Evolutionary conservation across 2,888 invertebrate species (phyloP), one percentile per base, ranked within the genome.

Genomic region (Melinopterus prodromus): DNA sequence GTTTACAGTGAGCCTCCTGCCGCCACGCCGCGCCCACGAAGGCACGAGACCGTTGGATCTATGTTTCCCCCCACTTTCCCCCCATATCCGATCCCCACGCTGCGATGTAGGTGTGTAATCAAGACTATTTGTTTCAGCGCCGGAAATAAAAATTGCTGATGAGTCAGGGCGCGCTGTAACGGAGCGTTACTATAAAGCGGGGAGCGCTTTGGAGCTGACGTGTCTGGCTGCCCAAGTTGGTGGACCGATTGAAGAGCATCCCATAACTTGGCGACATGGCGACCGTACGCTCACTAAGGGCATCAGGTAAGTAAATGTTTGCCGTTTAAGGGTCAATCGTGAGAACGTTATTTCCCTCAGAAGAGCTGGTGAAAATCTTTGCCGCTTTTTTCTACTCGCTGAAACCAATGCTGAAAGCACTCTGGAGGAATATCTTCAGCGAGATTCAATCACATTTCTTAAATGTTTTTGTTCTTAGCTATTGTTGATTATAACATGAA

Each of bases 141-240:
- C 92, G n/a, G 90, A 90, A 84, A 89, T 92, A 83, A 89, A 89
- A 84, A 92, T 93, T 86, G 90, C 91, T 83, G 92, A 92, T 86
- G 92, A 92, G 87, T 91, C 92, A 78, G 91, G 91, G 77, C 90
- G 92, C 83, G 90, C 90, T 83, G 91, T 92, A 84, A 90, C 91
- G 76, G 91, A 92, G 86, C 88, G 92, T 80, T 92, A 93, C 88
- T 91, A 92, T 86, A 92, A 92, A 86, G 91, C 91, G 36, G 92
- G 92, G 71, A 92, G 92, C 84, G 90, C 90, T 69, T 88, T 92
- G 80, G 91, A 91, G 85, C 88, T 92, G 82, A 90, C 90, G 80
- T 92, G 92, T 87, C 88, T 90, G 81, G 92, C 91, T n/a, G 84
- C 86, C n/a, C 89, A 90, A 81, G 86, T 90, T 15, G 88, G 91